Percentiles rank a stretch among this genome's conserved stretches.
Evolutionary conservation across 2,113 vertebrate genomes (phyloP).

Genomic region (Pelecanus crispus): DNA sequence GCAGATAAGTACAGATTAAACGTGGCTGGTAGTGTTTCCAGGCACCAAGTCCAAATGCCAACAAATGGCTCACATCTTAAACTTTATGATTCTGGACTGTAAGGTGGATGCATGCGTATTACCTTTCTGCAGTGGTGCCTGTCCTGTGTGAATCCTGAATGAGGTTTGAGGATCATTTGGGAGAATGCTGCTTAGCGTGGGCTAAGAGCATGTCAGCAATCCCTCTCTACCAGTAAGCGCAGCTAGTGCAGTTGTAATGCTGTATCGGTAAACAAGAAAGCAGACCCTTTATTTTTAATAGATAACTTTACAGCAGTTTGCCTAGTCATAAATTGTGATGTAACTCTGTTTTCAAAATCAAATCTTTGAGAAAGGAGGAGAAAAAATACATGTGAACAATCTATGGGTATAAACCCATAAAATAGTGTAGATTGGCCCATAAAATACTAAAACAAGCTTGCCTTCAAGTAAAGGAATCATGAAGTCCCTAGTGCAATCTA

Average conservation of each 20-base stretch:
- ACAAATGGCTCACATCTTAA: neutral
- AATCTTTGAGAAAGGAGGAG: neutral
- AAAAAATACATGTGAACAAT: neutral
- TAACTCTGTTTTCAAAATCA: neutral
- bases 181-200: neutral
- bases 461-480: neutral
- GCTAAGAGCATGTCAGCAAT: neutral
- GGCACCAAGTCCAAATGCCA: neutral
- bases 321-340: neutral
- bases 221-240: neutral
- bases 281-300: neutral
- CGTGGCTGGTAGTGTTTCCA: neutral
- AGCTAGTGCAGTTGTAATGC: neutral
- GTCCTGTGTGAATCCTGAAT: neutral
- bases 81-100: neutral
- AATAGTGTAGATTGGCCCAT: neutral
- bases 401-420: conserved; percentile 4
- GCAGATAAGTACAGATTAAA: neutral
- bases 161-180: neutral
- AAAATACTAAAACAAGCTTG: neutral
- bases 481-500: conserved; percentile 31
- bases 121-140: neutral
- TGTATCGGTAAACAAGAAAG: neutral
- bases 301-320: neutral
- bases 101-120: neutral